phyloP scores from a whole-genome alignment of 2,888 invertebrate genomes.

The Microplitis manilae region DNA sequence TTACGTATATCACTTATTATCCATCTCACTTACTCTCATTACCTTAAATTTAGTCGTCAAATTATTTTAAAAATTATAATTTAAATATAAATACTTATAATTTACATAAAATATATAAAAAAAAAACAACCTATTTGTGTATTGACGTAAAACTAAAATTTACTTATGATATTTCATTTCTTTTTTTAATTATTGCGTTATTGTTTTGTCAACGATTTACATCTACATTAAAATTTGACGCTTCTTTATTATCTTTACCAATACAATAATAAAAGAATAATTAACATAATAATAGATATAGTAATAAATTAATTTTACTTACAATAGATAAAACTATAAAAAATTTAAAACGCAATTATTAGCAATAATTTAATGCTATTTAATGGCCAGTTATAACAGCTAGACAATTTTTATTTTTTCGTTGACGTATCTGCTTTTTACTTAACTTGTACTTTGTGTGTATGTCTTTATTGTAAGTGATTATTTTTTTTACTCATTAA shows the following conservation, averaged over 20 bases:
- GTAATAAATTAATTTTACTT: conserved; percentile 6
- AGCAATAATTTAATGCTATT: background rate
- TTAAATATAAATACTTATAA: conserved; percentile 25
- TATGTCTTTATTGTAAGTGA: conserved; percentile 6
- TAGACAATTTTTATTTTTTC: background rate
- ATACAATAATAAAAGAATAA: background rate
- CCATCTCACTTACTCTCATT: conserved; percentile 29
- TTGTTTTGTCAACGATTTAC: conserved; percentile 23
- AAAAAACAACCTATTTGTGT: background rate
- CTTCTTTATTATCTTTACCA: conserved; percentile 1
- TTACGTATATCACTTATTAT: background rate
- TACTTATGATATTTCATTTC: background rate
- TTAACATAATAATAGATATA: background rate
- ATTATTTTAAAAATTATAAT: conserved; percentile 39
- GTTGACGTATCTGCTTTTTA: conserved; percentile 5
- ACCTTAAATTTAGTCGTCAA: conserved; percentile 58
- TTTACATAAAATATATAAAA: conserved; percentile 16
- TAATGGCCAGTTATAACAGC: background rate
- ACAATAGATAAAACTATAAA: conserved; percentile 1
- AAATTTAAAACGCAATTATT: background rate
- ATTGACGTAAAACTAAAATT: background rate
- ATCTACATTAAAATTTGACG: conserved; percentile 7
- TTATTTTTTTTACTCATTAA: conserved; percentile 2
- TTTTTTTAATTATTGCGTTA: conserved; percentile 6
- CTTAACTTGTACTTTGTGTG: background rate